These are phyloP conservation scores for Capitella teleta DNA, from an alignment of 1,140 invertebrate genomes.

Conservation along the genomic window DNA sequence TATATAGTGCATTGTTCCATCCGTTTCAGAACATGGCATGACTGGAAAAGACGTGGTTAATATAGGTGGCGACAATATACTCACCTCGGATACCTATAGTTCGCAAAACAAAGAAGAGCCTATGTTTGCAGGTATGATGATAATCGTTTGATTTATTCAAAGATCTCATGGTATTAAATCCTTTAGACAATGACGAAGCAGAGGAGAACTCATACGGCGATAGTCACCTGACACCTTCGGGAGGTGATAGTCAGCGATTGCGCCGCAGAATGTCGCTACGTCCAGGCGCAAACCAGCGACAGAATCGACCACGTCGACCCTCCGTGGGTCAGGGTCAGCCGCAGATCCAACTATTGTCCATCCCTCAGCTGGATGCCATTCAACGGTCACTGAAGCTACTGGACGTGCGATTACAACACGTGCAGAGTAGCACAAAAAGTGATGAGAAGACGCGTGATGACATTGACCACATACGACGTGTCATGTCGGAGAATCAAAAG, in stretches of 20 bases:
- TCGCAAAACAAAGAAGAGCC: neutral
- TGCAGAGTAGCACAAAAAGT: constrained; percentile 34
- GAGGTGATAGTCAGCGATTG: too few relatives aligned
- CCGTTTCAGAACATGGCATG: too few relatives aligned
- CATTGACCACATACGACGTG: constrained; percentile 33
- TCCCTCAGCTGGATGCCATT: constrained; percentile 40
- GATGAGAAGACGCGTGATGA: constrained; percentile 36
- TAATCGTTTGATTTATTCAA: too few relatives aligned
- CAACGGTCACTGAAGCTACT: constrained; percentile 37
- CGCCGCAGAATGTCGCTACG: neutral
- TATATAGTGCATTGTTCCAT: too few relatives aligned
- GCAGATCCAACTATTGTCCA: constrained; percentile 32
- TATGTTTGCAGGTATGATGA: neutral
- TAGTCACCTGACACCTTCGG: too few relatives aligned
- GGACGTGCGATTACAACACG: constrained; percentile 38
- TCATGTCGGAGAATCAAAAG: constrained; percentile 41
- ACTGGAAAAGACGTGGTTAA: neutral
- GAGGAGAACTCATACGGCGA: neutral
- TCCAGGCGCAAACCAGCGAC: neutral
- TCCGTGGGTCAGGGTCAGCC: constrained; percentile 11
- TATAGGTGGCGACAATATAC: neutral
- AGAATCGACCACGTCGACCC: neutral
- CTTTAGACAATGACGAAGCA: neutral
- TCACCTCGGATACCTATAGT: neutral
- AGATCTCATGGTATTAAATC: neutral